phyloP scores from a whole-genome alignment of 2,113 vertebrate species.

The Hirundichthys speculiger region DNA sequence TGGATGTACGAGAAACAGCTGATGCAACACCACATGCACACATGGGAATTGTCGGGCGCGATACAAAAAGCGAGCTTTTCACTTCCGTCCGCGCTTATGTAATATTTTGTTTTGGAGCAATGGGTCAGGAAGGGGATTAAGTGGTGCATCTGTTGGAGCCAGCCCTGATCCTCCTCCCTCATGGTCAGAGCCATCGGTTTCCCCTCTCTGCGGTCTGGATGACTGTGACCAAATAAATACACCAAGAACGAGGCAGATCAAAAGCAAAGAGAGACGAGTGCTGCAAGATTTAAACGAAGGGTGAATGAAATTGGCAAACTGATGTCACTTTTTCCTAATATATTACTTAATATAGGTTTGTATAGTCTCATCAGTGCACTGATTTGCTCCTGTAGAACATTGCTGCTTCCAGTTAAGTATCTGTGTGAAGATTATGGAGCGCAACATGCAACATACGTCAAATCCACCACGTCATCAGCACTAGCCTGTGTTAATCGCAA shows the following conservation, averaged over 20 bases:
- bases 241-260: constrained; percentile 4
- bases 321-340: background rate
- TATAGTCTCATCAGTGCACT: constrained; percentile 12
- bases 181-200: constrained; percentile 35
- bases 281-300: background rate
- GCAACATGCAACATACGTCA: constrained; percentile 24
- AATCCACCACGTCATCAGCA: constrained; percentile 39
- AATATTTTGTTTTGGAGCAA: constrained; percentile 67
- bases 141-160: constrained; percentile 64
- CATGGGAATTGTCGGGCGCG: constrained; percentile 18
- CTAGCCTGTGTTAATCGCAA: constrained; percentile 2
- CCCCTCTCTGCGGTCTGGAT: constrained; percentile 1
- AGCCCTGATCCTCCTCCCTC: constrained; percentile 53
- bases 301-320: background rate
- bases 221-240: constrained; percentile 19
- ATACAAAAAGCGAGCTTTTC: constrained; percentile 42
- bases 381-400: constrained; percentile 29
- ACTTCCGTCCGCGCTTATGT: constrained; percentile 56
- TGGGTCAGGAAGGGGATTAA: constrained; percentile 78
- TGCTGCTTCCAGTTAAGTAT: constrained; percentile 38
- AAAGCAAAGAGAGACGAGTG: background rate
- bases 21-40: background rate
- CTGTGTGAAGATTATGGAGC: constrained; percentile 35
- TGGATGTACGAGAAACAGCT: background rate
- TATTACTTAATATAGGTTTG: background rate